Evolutionary conservation across 2,113 vertebrate species (phyloP).

Genomic region (Monarcha castaneiventris): DNA sequence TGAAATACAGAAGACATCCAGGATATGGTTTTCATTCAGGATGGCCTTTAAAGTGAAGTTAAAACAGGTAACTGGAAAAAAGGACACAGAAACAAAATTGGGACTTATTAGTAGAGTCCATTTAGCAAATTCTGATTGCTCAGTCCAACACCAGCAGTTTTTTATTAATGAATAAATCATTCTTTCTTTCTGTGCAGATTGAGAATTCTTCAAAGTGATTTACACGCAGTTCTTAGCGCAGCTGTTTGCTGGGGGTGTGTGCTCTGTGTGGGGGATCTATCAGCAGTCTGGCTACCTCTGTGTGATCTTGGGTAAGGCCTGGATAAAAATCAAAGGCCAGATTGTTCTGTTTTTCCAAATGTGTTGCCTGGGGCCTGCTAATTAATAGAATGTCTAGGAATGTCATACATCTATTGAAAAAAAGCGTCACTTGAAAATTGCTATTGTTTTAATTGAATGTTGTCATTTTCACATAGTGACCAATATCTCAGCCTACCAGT

Average conservation of each 20-base stretch:
- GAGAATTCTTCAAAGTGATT: constrained; percentile 43
- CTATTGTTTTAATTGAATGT: constrained; percentile 65
- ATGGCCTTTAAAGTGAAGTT: not conserved
- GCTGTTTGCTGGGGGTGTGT: constrained; percentile 52
- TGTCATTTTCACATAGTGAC: constrained; percentile 52
- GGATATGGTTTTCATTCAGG: not conserved
- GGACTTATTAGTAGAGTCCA: not conserved
- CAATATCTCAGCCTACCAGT: constrained; percentile 41
- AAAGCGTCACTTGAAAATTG: constrained; percentile 44
- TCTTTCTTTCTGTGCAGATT: constrained; percentile 9
- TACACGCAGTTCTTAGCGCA: constrained; percentile 10
- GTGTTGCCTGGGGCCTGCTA: constrained; percentile 55
- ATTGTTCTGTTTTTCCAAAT: constrained; percentile 66
- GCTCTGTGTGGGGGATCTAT: constrained; percentile 56
- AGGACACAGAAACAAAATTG: not conserved
- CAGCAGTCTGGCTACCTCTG: constrained; percentile 59
- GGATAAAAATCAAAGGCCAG: constrained; percentile 61
- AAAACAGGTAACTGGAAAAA: constrained; percentile 15
- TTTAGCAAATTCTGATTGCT: not conserved
- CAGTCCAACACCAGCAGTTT: not conserved
- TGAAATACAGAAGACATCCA: not conserved
- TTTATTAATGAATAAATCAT: constrained; percentile 4
- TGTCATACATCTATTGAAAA: constrained; percentile 60
- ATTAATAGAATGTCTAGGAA: constrained; percentile 63
- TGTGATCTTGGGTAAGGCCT: constrained; percentile 62